phyloP scores from a whole-genome alignment of 1,140 invertebrate species.

The Doryteuthis pealeii region DNA sequence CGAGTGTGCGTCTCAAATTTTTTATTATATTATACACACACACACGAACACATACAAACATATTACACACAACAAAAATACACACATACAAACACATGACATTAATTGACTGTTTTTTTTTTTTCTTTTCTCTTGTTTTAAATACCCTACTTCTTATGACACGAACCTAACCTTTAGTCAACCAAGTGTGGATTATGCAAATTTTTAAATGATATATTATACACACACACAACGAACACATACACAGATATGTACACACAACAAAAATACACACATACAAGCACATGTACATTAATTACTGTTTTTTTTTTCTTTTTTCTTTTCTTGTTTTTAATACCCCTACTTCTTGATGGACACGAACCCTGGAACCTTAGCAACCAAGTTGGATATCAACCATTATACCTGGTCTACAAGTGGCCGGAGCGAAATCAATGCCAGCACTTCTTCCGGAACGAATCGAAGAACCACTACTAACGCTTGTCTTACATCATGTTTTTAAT shows the following conservation, averaged over 20 bases:
- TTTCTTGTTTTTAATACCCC: no score
- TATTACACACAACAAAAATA: background rate
- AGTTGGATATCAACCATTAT: constrained; percentile 46
- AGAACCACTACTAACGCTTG: constrained; percentile 73
- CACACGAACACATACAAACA: background rate
- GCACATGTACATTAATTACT: background rate
- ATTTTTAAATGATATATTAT: no score
- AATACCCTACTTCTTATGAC: no score
- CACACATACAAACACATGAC: background rate
- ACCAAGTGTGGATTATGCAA: no score
- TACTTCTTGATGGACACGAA: no score
- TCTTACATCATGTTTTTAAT: constrained; percentile 82
- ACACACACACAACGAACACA: background rate
- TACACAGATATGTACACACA: background rate
- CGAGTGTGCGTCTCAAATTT: no score
- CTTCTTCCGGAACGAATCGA: constrained; percentile 51
- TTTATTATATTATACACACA: background rate
- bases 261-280: background rate
- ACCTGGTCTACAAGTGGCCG: constrained; percentile 39
- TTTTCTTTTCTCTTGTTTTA: no score
- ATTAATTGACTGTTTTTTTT: no score
- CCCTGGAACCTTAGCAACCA: background rate
- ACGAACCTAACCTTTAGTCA: no score
- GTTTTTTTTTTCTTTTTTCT: no score
- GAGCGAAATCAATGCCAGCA: constrained; percentile 44